These are phyloP conservation scores for Ammodytes marinus DNA, from an alignment of 2,113 vertebrate genomes.

Conservation along the genomic window DNA sequence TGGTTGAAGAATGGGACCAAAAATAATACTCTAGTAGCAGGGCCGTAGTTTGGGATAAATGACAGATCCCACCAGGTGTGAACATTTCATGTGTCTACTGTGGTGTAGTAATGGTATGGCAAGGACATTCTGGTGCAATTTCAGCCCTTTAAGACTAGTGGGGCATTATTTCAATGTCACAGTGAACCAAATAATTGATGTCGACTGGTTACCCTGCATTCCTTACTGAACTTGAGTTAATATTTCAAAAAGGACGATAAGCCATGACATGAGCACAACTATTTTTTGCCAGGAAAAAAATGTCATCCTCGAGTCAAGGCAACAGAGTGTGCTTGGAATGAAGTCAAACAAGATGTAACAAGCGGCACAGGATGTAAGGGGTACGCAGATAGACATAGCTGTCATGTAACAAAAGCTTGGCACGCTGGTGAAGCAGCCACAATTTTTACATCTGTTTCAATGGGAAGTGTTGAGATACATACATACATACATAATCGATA, in stretches of 20 bases:
- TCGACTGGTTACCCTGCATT: not conserved
- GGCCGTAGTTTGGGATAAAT: not conserved
- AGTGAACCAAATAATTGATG: not conserved
- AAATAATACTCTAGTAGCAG: not conserved
- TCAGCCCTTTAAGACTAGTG: not conserved
- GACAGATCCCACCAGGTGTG: not conserved
- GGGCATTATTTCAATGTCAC: not conserved
- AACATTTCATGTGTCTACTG: not conserved
- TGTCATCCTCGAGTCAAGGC: not conserved
- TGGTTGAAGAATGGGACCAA: not conserved
- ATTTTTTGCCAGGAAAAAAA: not conserved
- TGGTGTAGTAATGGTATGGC: not conserved
- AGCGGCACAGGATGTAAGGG: not conserved
- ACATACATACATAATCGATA: conserved; percentile 48
- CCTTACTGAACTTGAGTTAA: not conserved
- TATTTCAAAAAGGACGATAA: not conserved
- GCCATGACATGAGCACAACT: not conserved
- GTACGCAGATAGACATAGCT: conserved; percentile 17
- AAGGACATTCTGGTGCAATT: not conserved
- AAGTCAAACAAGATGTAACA: conserved; percentile 15
- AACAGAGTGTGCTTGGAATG: conserved; percentile 8
- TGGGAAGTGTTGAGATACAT: conserved; percentile 42
- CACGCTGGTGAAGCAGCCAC: conserved; percentile 14
- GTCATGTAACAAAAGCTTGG: conserved; percentile 16
- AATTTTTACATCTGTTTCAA: conserved; percentile 42